A percentile compares a stretch with the other conserved stretches of the same genome.
These are phyloP conservation scores for Cephus runcator DNA, from an alignment of 2,888 invertebrate species.

Conservation along the genomic window DNA sequence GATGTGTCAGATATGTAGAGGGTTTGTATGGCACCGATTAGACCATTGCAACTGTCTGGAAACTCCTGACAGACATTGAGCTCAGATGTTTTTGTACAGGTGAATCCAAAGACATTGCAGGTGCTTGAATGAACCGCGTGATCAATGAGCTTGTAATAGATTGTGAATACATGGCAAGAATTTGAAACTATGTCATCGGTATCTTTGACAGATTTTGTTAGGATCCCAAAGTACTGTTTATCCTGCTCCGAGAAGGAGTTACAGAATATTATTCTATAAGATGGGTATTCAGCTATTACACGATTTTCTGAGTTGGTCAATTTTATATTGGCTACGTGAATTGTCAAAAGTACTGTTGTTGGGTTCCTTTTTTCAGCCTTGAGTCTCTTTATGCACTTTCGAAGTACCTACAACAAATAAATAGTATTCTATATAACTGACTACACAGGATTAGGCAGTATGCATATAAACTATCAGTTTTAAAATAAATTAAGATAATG, in stretches of 20 bases:
- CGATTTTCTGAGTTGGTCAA: constrained; percentile 83
- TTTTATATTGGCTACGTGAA: constrained; percentile 82
- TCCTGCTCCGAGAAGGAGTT: constrained; percentile 93
- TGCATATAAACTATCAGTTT: not conserved
- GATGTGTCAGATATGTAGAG: constrained; percentile 65
- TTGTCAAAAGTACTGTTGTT: constrained; percentile 85
- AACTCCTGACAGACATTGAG: constrained; percentile 88
- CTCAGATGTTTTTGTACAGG: constrained; percentile 83
- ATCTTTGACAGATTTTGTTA: constrained; percentile 79
- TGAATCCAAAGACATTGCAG: constrained; percentile 85
- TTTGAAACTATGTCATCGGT: constrained; percentile 76
- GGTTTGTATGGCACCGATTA: constrained; percentile 70
- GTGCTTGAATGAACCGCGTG: constrained; percentile 84
- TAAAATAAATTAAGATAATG: not conserved
- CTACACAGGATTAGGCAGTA: not conserved
- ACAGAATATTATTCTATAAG: constrained; percentile 87
- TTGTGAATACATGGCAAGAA: constrained; percentile 95
- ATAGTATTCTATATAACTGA: not conserved
- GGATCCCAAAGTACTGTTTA: constrained; percentile 90
- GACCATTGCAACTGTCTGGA: constrained; percentile 81
- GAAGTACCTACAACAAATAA: constrained; percentile 71
- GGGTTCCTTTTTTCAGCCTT: constrained; percentile 89
- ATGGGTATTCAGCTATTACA: constrained; percentile 87
- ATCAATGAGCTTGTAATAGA: constrained; percentile 86
- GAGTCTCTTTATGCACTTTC: constrained; percentile 88